These are phyloP conservation scores for Zosterops pallidus DNA, from an alignment of 2,113 vertebrate species.

Conservation along the genomic window DNA sequence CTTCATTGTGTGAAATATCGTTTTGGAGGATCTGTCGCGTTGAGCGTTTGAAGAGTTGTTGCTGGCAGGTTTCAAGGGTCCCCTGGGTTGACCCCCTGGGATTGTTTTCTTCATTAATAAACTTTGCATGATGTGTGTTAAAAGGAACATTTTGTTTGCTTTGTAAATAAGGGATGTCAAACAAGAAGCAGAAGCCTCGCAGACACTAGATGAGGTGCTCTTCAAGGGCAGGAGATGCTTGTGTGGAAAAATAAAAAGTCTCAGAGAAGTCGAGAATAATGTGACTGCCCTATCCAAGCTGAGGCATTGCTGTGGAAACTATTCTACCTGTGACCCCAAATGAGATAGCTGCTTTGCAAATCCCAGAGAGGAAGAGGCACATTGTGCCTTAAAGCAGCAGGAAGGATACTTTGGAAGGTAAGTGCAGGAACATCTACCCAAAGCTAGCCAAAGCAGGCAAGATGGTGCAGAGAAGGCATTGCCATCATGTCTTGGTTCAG, in stretches of 20 bases:
- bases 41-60: slow-evolving; percentile 83
- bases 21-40: slow-evolving; percentile 80
- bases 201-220: slow-evolving; percentile 72
- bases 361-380: slow-evolving; percentile 41
- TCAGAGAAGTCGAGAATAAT: slow-evolving; percentile 24
- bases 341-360: slow-evolving; percentile 40
- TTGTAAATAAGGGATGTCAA: slow-evolving; percentile 82
- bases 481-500: not conserved
- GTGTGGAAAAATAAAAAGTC: slow-evolving; percentile 4
- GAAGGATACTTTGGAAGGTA: slow-evolving; percentile 42
- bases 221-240: not conserved
- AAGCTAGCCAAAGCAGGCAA: not conserved
- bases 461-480: not conserved
- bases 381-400: slow-evolving; percentile 42
- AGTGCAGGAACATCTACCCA: not conserved
- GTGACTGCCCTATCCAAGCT: not conserved
- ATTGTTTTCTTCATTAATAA: slow-evolving; percentile 86
- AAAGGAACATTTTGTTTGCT: slow-evolving; percentile 84
- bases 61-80: slow-evolving; percentile 79
- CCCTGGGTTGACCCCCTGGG: slow-evolving; percentile 77
- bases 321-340: slow-evolving; percentile 9
- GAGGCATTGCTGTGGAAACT: slow-evolving; percentile 53
- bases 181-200: slow-evolving; percentile 77
- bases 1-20: slow-evolving; percentile 89
- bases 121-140: slow-evolving; percentile 84